Conservation (phyloP, 2,797 vertebrate species). For the Cottoperca gobio region DNA sequence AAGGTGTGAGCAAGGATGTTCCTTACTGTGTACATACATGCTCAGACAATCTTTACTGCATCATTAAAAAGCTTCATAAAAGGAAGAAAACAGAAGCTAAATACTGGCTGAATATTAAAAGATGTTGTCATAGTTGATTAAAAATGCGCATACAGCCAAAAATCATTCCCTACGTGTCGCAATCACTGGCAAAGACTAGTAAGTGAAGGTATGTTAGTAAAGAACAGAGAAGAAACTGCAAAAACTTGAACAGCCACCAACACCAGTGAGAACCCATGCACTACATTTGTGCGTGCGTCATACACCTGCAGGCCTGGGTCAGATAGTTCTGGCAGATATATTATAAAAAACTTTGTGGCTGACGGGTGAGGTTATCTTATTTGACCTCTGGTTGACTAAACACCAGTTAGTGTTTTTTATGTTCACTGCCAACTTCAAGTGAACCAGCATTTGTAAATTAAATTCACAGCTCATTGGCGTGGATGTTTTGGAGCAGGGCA, state of each 20-base stretch:
- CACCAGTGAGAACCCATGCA: constrained; percentile 68
- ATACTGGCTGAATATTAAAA: not conserved
- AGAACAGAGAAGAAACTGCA: constrained; percentile 9
- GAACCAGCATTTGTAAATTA: not conserved
- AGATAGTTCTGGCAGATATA: constrained; percentile 34
- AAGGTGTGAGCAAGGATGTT: not conserved
- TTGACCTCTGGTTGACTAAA: not conserved
- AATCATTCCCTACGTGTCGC: constrained; percentile 28
- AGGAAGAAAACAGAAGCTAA: not conserved
- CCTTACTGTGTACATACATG: not conserved
- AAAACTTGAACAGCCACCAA: constrained; percentile 31
- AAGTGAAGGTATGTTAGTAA: constrained; percentile 24
- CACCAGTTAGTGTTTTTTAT: not conserved
- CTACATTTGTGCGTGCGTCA: constrained; percentile 3
- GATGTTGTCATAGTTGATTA: not conserved
- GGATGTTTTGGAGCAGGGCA: not conserved
- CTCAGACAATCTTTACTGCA: not conserved
- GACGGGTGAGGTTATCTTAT: not conserved
- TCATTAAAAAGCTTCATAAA: not conserved
- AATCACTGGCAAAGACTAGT: constrained; percentile 24
- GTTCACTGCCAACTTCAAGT: not conserved
- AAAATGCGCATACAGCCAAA: constrained; percentile 10
- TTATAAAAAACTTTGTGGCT: not conserved
- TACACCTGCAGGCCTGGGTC: constrained; percentile 54
- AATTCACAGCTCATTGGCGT: not conserved